A percentile compares a stretch with the other conserved stretches of the same genome.
Conservation (phyloP, 2,888 invertebrate genomes). For the Sialis fuliginosa region DNA sequence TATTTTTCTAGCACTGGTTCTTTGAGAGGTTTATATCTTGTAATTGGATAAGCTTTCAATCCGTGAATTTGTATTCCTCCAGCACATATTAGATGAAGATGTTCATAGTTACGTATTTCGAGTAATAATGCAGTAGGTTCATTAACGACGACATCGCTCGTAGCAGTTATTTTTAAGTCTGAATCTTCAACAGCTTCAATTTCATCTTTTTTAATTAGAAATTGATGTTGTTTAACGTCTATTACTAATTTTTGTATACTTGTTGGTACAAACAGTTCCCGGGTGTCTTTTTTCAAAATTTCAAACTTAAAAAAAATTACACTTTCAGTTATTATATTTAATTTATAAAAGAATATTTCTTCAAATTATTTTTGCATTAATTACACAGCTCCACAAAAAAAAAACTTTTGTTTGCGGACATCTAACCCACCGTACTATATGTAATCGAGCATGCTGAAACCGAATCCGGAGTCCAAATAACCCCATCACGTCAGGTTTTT, state of each 20-base stretch:
- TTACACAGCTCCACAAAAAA: no score
- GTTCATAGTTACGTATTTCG: constrained; percentile 17
- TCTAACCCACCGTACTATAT: no score
- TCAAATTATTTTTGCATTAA: no score
- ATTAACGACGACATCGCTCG: constrained; percentile 19
- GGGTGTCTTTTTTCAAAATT: constrained; percentile 45
- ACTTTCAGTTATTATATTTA: no score
- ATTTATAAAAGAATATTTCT: no score
- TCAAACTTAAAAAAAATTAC: constrained; percentile 31
- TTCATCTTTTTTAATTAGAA: constrained; percentile 7
- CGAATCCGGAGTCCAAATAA: no score
- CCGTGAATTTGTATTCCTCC: constrained; percentile 67
- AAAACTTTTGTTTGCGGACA: no score
- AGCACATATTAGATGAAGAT: constrained; percentile 28
- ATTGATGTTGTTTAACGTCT: constrained; percentile 22
- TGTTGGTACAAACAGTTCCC: constrained; percentile 53
- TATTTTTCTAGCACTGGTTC: constrained; percentile 65
- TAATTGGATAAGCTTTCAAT: constrained; percentile 56
- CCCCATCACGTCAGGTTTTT: no score
- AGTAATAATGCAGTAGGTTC: no score
- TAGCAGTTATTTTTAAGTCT: neutral
- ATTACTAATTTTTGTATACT: constrained; percentile 34
- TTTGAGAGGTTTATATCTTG: constrained; percentile 45
- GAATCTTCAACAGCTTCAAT: constrained; percentile 1
- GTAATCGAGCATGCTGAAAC: no score